Conservation (phyloP, 2,888 invertebrate species). For the Dasysyrphus albostriatus region DNA sequence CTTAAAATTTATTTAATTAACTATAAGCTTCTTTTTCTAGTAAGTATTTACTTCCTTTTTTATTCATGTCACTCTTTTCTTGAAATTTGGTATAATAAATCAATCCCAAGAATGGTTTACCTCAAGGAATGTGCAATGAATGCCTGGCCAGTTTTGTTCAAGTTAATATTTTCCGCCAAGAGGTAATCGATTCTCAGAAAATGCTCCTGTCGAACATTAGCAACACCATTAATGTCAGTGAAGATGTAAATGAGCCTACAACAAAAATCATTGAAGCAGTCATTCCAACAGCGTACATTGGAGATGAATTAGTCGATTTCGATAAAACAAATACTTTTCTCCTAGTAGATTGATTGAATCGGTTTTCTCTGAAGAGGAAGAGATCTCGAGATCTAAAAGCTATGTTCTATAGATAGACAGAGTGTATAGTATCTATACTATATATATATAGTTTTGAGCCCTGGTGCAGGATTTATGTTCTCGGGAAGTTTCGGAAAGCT, state of each 20-base stretch:
- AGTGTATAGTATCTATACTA: too few species aligned
- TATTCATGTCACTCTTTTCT: too few species aligned
- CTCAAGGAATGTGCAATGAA: slow-evolving; percentile 78
- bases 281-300: not conserved
- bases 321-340: slow-evolving; percentile 5
- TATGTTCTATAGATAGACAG: slow-evolving; percentile 24
- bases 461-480: too few species aligned
- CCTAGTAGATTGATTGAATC: slow-evolving; percentile 63
- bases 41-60: too few species aligned
- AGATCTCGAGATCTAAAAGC: not conserved
- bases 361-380: slow-evolving; percentile 44
- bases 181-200: slow-evolving; percentile 77
- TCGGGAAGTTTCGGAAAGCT: too few species aligned
- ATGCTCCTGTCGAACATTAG: slow-evolving; percentile 73
- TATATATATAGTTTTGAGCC: too few species aligned
- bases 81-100: slow-evolving; percentile 69
- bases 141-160: slow-evolving; percentile 77
- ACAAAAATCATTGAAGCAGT: not conserved
- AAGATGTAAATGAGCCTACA: not conserved
- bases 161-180: slow-evolving; percentile 77
- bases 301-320: not conserved
- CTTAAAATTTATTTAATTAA: too few species aligned
- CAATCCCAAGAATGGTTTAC: slow-evolving; percentile 77
- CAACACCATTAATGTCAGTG: not conserved
- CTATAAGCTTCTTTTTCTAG: too few species aligned